Evolutionary conservation across 2,797 vertebrate species (phyloP).

Genomic region (Amniataba percoides): DNA sequence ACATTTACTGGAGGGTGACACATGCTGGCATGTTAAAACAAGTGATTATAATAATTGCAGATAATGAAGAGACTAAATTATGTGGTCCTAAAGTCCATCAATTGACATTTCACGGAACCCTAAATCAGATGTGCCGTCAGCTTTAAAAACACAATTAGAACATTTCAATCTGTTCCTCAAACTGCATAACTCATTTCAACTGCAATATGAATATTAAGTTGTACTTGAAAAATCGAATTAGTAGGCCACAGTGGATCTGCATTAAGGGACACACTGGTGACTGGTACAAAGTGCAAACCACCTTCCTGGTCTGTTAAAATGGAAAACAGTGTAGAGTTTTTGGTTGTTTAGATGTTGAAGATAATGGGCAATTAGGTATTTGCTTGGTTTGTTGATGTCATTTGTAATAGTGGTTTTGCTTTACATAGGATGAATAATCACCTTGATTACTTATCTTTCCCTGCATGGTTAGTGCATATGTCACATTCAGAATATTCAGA

Average conservation of each 20-base stretch:
- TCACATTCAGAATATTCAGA: not conserved
- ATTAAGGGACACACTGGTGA: constrained; percentile 10
- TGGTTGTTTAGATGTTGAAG: constrained; percentile 11
- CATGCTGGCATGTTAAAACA: constrained; percentile 38
- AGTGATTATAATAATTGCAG: constrained; percentile 51
- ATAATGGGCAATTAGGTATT: not conserved
- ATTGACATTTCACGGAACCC: constrained; percentile 45
- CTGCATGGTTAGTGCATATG: not conserved
- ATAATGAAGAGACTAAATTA: constrained; percentile 45
- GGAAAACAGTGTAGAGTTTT: not conserved
- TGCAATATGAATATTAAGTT: constrained; percentile 44
- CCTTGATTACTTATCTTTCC: not conserved
- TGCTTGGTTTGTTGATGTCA: not conserved
- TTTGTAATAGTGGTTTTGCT: not conserved
- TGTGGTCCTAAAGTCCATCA: constrained; percentile 31
- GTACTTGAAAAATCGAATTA: constrained; percentile 24
- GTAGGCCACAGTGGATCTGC: constrained; percentile 5
- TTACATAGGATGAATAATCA: not conserved
- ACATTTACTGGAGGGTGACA: constrained; percentile 32
- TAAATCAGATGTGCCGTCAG: constrained; percentile 32
- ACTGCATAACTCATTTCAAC: constrained; percentile 31
- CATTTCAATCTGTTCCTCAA: constrained; percentile 39
- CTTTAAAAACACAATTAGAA: not conserved
- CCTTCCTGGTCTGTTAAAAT: not conserved
- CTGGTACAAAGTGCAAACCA: constrained; percentile 3